Evolutionary conservation across 2,797 vertebrate genomes (phyloP), one percentile per base, ranked within the genome.

Genomic region (Sandelia bainsii): DNA sequence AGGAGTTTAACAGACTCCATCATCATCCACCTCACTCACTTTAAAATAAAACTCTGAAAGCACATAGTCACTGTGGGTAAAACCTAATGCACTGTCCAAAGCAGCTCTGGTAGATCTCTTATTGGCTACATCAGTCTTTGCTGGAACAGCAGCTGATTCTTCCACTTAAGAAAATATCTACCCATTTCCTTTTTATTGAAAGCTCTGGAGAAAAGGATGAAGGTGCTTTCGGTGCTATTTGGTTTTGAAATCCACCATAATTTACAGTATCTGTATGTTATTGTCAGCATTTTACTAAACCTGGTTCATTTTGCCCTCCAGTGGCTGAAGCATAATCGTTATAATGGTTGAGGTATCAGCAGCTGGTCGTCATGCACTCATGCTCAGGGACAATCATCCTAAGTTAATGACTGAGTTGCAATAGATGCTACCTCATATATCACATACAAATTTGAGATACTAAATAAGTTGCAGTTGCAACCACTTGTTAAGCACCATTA

Each of bases 261-360:
- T 68, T 75, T 59, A 48, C 3, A 20, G 8, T 10, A 34, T 56
- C n/a, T 73, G 12, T 46, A 40, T 74, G 22, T 79, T 74, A 61
- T 72, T 62, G 56, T 69, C 66, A 66, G 57, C 61, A 75, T 75
- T 59, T 77, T 44, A 60, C 42, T 75, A 62, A 69, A 67, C 52
- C 59, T 59, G 52, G 17, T 83, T 84, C 19, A 76, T 80, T 84
- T 80, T 81, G 69, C 77, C 65, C 77, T 81, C 57, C 72, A 72
- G 44, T 77, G 74, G 63, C 59, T 69, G 48, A 44, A 64, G 56
- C 53, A 48, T 80, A 64, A 78, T 74, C 69, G 65, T 48, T 65
- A 39, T 75, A 46, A 79, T 63, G 52, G 66, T 45, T 12, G 53
- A n/a, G 4, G 19, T 72, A 54, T 73, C 53, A 69, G 54, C 84